A percentile compares a stretch with the other conserved stretches of the same genome.
These are phyloP conservation scores for Drosophila prostipennis DNA, from an alignment of 2,888 invertebrate genomes.

Conservation along the genomic window DNA sequence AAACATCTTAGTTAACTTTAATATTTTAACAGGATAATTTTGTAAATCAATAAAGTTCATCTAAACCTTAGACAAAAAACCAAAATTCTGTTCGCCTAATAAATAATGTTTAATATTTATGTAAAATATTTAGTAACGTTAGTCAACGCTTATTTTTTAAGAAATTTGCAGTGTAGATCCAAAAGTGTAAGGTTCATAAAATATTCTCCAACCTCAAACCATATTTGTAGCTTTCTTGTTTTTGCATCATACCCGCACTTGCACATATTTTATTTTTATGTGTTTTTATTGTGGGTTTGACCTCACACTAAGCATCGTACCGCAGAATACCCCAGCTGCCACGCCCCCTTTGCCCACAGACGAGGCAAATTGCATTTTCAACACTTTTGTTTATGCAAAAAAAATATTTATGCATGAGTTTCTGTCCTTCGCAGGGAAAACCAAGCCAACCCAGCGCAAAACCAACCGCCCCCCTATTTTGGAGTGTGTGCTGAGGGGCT, in stretches of 20 bases:
- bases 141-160: no score
- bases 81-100: no score
- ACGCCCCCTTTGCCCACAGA: not conserved
- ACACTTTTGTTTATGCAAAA: slow-evolving; percentile 77
- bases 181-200: slow-evolving; percentile 5
- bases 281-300: slow-evolving; percentile 61
- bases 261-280: slow-evolving; percentile 12
- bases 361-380: slow-evolving; percentile 74
- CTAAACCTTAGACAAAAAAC: no score
- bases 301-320: slow-evolving; percentile 60
- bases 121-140: no score
- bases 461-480: not conserved
- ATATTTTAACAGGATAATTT: no score
- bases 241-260: not conserved
- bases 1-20: no score
- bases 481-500: slow-evolving; percentile 41
- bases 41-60: no score
- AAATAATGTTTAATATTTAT: no score
- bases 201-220: not conserved
- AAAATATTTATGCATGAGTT: slow-evolving; percentile 74
- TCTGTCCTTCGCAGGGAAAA: slow-evolving; percentile 36
- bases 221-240: slow-evolving; percentile 3
- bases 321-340: slow-evolving; percentile 3
- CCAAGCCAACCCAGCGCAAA: not conserved
- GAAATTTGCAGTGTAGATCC: not conserved